Evolutionary conservation across 2,797 vertebrate species (phyloP).

Genomic region (Remorina albescens): DNA sequence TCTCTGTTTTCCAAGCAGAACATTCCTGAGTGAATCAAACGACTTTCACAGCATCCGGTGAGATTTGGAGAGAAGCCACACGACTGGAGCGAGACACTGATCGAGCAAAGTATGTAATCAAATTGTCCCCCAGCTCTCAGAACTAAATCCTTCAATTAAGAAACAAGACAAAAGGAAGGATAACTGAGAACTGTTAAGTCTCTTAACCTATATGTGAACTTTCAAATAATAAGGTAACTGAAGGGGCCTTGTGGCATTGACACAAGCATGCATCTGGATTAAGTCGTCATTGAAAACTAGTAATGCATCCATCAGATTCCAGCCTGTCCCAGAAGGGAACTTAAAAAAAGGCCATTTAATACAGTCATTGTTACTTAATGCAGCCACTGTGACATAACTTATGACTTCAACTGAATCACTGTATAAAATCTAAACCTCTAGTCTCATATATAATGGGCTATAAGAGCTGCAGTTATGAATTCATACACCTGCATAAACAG

Average conservation of each 20-base stretch:
- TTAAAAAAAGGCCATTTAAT: constrained; percentile 50
- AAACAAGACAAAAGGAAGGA: constrained; percentile 37
- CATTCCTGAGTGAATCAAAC: constrained; percentile 77
- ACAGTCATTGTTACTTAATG: constrained; percentile 33
- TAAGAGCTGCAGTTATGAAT: constrained; percentile 33
- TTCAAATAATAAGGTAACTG: constrained; percentile 7
- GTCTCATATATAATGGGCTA: constrained; percentile 28
- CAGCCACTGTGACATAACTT: constrained; percentile 48
- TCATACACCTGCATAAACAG: constrained; percentile 38
- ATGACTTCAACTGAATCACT: constrained; percentile 59
- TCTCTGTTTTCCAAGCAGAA: constrained; percentile 64
- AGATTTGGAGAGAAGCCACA: constrained; percentile 74
- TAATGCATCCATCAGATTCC: constrained; percentile 63
- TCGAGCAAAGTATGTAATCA: constrained; percentile 54
- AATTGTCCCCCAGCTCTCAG: constrained; percentile 48
- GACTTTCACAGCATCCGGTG: constrained; percentile 69
- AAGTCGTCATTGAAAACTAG: constrained; percentile 45
- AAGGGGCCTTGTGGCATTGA: constrained; percentile 10
- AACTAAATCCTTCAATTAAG: constrained; percentile 61
- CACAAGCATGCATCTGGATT: constrained; percentile 41
- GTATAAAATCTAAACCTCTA: constrained; percentile 35
- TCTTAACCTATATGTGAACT: constrained; percentile 60
- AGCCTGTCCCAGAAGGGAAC: constrained; percentile 36
- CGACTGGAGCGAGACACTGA: constrained; percentile 49
- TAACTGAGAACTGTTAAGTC: constrained; percentile 28